Conservation (phyloP, 2,797 vertebrate genomes). For the Etheostoma perlongum region DNA sequence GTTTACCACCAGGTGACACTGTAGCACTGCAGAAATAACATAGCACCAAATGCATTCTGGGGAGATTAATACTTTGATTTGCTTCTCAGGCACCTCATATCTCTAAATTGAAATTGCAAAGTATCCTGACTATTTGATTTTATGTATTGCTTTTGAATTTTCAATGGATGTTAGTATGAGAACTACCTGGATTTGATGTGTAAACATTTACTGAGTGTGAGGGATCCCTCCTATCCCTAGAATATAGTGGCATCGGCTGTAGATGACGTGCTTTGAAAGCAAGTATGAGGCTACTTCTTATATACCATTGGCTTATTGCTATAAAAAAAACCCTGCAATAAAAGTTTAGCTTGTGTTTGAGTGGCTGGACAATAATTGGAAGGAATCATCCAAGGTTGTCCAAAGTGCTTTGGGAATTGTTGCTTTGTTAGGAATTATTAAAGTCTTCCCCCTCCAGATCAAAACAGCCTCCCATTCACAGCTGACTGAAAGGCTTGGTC, state of each 20-base stretch:
- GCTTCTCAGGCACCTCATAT: conserved; percentile 36
- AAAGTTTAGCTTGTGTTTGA: conserved; percentile 39
- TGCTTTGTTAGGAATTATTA: conserved; percentile 76
- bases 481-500: conserved; percentile 75
- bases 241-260: conserved; percentile 22
- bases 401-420: conserved; percentile 61
- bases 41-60: conserved; percentile 12
- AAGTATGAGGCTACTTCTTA: conserved; percentile 11
- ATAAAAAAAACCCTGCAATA: conserved; percentile 43
- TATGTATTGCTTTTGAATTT: conserved; percentile 24
- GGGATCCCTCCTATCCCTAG: not conserved
- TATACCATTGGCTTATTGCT: conserved; percentile 29
- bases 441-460: conserved; percentile 58
- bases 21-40: conserved; percentile 29
- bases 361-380: conserved; percentile 63
- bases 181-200: not conserved
- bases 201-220: not conserved
- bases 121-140: conserved; percentile 20
- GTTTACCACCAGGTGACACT: conserved; percentile 76
- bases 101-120: conserved; percentile 26
- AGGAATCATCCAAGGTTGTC: conserved; percentile 65
- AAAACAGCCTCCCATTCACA: conserved; percentile 77
- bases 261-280: conserved; percentile 26
- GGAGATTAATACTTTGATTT: conserved; percentile 51
- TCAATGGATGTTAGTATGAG: not conserved